Conservation (phyloP, 2,888 invertebrate genomes). For the Mythimna albipuncta region DNA sequence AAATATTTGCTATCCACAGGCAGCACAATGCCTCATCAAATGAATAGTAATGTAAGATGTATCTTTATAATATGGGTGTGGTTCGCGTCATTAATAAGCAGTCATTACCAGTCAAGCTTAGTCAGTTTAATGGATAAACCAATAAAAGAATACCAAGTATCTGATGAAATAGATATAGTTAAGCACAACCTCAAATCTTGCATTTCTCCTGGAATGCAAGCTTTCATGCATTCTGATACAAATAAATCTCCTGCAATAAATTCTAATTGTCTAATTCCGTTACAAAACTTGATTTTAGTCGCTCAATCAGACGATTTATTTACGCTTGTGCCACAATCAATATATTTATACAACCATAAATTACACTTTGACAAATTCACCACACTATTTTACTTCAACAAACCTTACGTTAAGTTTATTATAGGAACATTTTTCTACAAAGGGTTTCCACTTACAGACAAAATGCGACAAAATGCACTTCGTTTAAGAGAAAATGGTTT, state of each 20-base stretch:
- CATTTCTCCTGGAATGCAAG: not conserved
- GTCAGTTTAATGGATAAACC: not conserved
- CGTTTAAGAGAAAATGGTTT: not conserved
- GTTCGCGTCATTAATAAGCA: not conserved
- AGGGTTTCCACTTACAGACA: slow-evolving; percentile 48
- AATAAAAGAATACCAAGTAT: slow-evolving; percentile 57
- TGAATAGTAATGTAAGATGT: not conserved
- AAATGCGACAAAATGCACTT: slow-evolving; percentile 22
- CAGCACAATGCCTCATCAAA: not conserved
- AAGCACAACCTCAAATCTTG: not conserved
- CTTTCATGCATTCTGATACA: not conserved
- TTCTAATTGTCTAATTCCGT: not conserved
- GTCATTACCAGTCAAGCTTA: not conserved
- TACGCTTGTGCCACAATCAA: not conserved
- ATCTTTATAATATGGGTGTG: not conserved
- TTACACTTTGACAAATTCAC: not conserved
- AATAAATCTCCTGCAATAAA: not conserved
- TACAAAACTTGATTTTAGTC: not conserved
- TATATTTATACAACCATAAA: not conserved
- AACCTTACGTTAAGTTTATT: slow-evolving; percentile 21
- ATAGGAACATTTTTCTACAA: slow-evolving; percentile 50
- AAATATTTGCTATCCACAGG: not conserved
- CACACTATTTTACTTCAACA: not conserved
- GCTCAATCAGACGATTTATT: not conserved
- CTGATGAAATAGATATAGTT: slow-evolving; percentile 32